Evolutionary conservation across 64 coral and sea anemone genomes (phyloP), one percentile per base, ranked within the genome.

Genomic region (Pocillopora damicornis): DNA sequence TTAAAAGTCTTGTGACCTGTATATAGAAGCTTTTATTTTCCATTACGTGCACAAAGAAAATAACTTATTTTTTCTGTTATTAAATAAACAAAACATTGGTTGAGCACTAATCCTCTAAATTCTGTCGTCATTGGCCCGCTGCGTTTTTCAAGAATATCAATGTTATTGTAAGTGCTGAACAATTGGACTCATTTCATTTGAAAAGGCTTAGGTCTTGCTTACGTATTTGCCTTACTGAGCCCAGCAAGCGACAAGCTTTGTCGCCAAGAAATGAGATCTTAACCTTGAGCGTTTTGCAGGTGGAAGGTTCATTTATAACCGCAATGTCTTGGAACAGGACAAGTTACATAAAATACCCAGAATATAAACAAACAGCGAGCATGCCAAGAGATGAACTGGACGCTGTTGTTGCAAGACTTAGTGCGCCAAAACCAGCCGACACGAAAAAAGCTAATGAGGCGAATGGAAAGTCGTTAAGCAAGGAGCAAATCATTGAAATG

Each of bases 331-430:
- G 94, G 94, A 88, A 88, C 63, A 65, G 76, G 15, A n/a, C 74
- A 14, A 90, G 87, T 59, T 96, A 96, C 64, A 79, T 96, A 0
- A 90, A 96, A 22, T 96, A 96, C 26, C 94, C 94, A 0, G 88
- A 93, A 16, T 90, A 72, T 18, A 96, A 90, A 79, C 15, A 60
- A 60, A 80, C 26, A 16, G 18, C 81, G 8, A 36, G 77, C 42
- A 79, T 93, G 12, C 74, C 74, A 15, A 96, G 87, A 72, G 72
- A 87, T 87, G 35, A 96, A 75, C 74, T 93, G 8, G 91, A 93
- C 51, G 91, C 66, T 35, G 87, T 87, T 35, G 83, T 96, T 8
- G 42, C 66, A 22, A 86, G 94, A 62, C 80, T 97, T 5, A 82
- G 90, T 37, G 75, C 81, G 11, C 59, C 69, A 13, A 97, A 97